Base-by-base conservation (phyloP, 1,140 invertebrate genomes). In the Saccostrea cuccullata region DNA sequence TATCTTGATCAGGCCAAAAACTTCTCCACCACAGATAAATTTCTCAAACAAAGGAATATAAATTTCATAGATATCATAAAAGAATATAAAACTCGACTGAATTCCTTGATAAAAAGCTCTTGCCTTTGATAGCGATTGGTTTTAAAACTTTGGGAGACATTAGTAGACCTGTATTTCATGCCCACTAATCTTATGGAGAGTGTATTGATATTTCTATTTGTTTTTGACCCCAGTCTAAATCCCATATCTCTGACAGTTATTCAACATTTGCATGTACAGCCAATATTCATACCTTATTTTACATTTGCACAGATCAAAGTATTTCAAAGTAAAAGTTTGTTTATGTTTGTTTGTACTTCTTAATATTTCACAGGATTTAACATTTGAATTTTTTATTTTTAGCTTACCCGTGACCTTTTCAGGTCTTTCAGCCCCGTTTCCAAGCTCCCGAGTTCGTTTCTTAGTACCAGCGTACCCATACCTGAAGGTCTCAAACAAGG, bases 361-460 rank as follows among this genome's bases (percentile, higher is more conserved):
- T 47, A 47, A 47, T 47, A 36, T 47, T 47, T 9, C 47, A 8
- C 1, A 47, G 13, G 12, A 60, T 20, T 60, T 60, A 60, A 12
- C 58, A 60, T 17, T 13, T 60, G 20, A 9, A 47, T 8, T 17
- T 64, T n/a, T 64, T 64, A n/a, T 64, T 17, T 64, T 64, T 11
- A 30, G 82, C 85, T 87, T 88, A 91, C 90, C 87, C 84, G 36
- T 47, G 88, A 91, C 56, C 77, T 84, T 85, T 82, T 77, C 13
- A 91, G 86, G 82, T 89, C 86, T 30, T 89, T 91, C 64, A 91
- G 86, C 17, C 90, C 90, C 26, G 86, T 87, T 55, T 91, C 90
- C 89, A 91, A 67, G 12, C 73, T 82, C 40, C 87, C 89, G 55
- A 91, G 70, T 83, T 89, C 88, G 0, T 86, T 85, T 70, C 87